These are phyloP conservation scores for Tethya wilhelma DNA, from an alignment of 37 sponge, comb jelly and placozoan species.

Conservation along the genomic window DNA sequence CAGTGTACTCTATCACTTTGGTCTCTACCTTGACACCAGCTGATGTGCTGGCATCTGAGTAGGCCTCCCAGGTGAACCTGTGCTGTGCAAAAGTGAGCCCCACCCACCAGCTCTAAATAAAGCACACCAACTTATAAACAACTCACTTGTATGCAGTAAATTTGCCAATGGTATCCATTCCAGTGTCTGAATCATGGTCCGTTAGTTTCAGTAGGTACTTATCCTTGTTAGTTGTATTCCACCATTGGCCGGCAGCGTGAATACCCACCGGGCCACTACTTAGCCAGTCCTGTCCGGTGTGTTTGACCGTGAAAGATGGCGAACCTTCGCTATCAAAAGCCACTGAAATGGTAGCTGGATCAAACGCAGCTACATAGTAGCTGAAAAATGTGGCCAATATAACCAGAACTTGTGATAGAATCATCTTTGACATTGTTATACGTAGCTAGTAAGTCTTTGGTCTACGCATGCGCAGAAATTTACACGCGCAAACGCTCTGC, in stretches of 20 bases:
- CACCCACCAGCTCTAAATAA: not conserved
- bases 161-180: conserved; percentile 6
- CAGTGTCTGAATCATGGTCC: not conserved
- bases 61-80: conserved; percentile 22
- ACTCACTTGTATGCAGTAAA: not conserved
- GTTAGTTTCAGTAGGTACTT: conserved; percentile 1
- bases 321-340: too few species aligned
- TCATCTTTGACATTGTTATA: too few species aligned
- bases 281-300: conserved; percentile 44
- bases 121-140: not conserved
- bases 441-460: too few species aligned
- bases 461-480: too few species aligned
- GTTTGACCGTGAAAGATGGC: too few species aligned
- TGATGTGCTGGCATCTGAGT: not conserved
- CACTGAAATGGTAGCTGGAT: too few species aligned
- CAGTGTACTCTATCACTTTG: conserved; percentile 6
- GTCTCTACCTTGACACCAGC: conserved; percentile 19
- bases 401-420: too few species aligned
- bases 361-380: too few species aligned
- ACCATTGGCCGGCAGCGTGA: conserved; percentile 22
- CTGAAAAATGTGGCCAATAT: too few species aligned
- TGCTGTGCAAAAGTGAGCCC: not conserved
- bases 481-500: too few species aligned
- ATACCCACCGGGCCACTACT: conserved; percentile 31
- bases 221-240: not conserved